Base-by-base conservation (phyloP, 2,797 vertebrate genomes). In the Crypturellus tataupa region DNA sequence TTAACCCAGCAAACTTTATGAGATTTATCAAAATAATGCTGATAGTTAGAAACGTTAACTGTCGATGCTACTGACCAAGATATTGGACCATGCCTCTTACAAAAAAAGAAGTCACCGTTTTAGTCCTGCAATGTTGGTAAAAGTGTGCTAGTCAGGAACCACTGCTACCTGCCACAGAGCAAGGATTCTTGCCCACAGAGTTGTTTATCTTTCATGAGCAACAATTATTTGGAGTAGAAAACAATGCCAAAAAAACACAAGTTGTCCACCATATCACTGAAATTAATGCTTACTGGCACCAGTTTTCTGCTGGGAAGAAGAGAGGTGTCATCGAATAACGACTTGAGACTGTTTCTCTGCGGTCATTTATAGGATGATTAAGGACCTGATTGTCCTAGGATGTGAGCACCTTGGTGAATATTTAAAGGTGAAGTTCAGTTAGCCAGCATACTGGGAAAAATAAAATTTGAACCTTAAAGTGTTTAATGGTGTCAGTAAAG, bases 261-360 rank as follows among this genome's bases (percentile, higher is more conserved):
- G 2, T 39, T 13, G 6, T 33, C 13, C 68, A 3, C 0, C 18
- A 6, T 18, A 60, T 49, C 11, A 27, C 2, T 65, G 24, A 42
- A 40, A 12, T 27, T 42, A 46, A 7, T 69, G 4, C 3, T 51
- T 9, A 6, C 2, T 31, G 10, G n/a, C 0, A 1, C 12, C 39
- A 51, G 18, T 7, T 7, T 49, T 35, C 21, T 84, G 6, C 29
- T 55, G 46, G 24, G 15, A 6, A 77, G 8, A 21, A 85, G 9
- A 35, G 8, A 24, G 2, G 1, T 1, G 0, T 44, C 65, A 20
- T 10, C 33, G 3, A 64, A 35, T 16, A 37, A 21, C 2, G 3
- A 12, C n/a, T 14, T 51, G n/a, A 69, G 33, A 5, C 15, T 46
- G 2, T n/a, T 69, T 8, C 2, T 64, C 5, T 9, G 35, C 3